Conservation (phyloP, 2,888 invertebrate species). For the Corbicula japonica region DNA sequence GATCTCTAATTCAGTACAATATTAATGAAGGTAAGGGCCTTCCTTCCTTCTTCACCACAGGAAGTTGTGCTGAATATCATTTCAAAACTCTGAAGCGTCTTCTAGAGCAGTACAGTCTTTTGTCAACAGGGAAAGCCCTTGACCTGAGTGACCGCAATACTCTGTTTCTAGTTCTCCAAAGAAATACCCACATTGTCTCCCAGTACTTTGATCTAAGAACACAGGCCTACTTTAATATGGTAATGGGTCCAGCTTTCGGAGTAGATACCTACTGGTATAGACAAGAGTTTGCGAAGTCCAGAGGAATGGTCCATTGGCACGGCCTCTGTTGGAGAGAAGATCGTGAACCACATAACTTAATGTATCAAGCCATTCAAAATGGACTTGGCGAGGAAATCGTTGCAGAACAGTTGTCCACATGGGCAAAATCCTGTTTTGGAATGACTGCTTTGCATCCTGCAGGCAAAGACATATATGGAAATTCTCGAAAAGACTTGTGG, state of each 20-base stretch:
- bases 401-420: constrained; percentile 45
- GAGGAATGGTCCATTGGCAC: constrained; percentile 70
- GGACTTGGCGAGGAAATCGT: constrained; percentile 53
- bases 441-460: constrained; percentile 62
- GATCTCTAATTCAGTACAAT: constrained; percentile 48
- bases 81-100: constrained; percentile 65
- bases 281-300: constrained; percentile 69
- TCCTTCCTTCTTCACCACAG: constrained; percentile 69
- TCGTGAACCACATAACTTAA: constrained; percentile 60
- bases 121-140: constrained; percentile 48
- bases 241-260: constrained; percentile 66
- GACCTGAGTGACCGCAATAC: constrained; percentile 44
- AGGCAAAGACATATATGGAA: constrained; percentile 49
- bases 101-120: constrained; percentile 46
- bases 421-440: constrained; percentile 55
- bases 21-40: constrained; percentile 58
- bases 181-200: constrained; percentile 68
- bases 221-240: constrained; percentile 59
- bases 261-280: constrained; percentile 69
- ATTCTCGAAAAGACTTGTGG: constrained; percentile 68
- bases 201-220: constrained; percentile 69
- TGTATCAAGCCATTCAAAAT: constrained; percentile 48
- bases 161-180: constrained; percentile 62
- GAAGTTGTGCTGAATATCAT: constrained; percentile 70
- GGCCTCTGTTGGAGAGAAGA: constrained; percentile 68